A percentile compares a stretch with the other conserved stretches of the same genome.
These are phyloP conservation scores for Pangasius sanitwongsei DNA, from an alignment of 2,797 vertebrate genomes.

Conservation along the genomic window DNA sequence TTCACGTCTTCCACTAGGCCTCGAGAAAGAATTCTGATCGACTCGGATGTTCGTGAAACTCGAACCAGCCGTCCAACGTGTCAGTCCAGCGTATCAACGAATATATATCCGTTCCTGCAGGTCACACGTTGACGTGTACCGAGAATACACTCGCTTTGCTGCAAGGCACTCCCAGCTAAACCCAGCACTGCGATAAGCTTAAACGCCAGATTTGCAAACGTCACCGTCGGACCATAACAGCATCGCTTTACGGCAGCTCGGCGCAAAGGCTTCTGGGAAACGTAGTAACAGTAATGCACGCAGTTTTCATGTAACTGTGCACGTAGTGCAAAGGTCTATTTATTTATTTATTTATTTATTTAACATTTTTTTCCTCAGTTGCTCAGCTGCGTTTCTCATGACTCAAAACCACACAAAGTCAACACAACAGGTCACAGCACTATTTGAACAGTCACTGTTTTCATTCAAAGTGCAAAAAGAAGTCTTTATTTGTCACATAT, in stretches of 20 bases:
- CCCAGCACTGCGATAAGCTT: conserved; percentile 55
- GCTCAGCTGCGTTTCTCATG: no score
- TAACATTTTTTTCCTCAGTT: no score
- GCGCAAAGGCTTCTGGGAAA: conserved; percentile 67
- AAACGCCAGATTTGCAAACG: conserved; percentile 68
- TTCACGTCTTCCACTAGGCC: conserved; percentile 73
- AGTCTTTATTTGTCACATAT: no score
- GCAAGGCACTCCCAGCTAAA: conserved; percentile 53
- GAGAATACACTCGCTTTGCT: conserved; percentile 40
- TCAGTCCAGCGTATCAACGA: not conserved
- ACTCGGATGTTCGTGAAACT: conserved; percentile 50
- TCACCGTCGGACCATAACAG: conserved; percentile 64
- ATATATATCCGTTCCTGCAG: conserved; percentile 12
- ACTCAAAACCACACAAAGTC: not conserved
- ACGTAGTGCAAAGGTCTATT: no score
- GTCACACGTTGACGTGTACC: conserved; percentile 33
- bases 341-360: no score
- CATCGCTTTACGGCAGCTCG: conserved; percentile 62
- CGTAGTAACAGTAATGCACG: conserved; percentile 52
- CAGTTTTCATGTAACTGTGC: not conserved
- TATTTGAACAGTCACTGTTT: not conserved
- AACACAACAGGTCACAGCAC: not conserved
- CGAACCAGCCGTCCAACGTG: not conserved
- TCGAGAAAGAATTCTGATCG: conserved; percentile 52
- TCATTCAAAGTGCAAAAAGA: not conserved